Base-by-base conservation (phyloP, 2,888 invertebrate species). In the Prenolepis imparis region DNA sequence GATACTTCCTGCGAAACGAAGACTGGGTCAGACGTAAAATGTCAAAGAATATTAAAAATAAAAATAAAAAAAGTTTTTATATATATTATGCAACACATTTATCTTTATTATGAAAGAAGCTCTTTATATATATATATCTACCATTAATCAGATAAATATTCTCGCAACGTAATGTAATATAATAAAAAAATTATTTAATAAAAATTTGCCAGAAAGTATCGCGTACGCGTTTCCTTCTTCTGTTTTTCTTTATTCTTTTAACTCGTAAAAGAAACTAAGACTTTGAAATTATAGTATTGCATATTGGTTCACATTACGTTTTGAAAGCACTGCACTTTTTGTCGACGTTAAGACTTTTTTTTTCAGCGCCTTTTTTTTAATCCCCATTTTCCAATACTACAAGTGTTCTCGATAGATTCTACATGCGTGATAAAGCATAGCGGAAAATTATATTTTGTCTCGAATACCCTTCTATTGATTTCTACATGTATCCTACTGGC, bases 401-500 rank as follows among this genome's bases (percentile, higher is more conserved):
- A n/a, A 77, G 66, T 66, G n/a, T 55, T 52, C 39, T 52, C n/a
- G 28, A 55, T 66, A 66, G 75, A 77, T 77, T n/a, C n/a, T 64
- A 52, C 64, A 36, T 77, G 55, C 52, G 36, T 77, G 75, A 77
- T 77, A 77, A 77, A 66, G 66, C 18, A 24, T 12, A n/a, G n/a
- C 66, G 55, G 24, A 55, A 66, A 77, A 77, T 77, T 77, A 77
- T 55, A 55, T 66, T 75, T 48, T 15, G 48, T 18, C 24, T 75
- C n/a, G 59, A 59, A 73, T 73, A 28, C 12, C 12, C 12, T n/a
- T 36, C 52, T 77, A 77, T 77, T 77, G 75, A 77, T 77, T 39
- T 66, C 28, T 44, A 18, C 2, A 36, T 77, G 55, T 66, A 77
- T 66, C 66, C 66, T 55, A 64, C 39, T 55, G 39, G 18, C 39